A percentile compares a stretch with the other conserved stretches of the same genome.
phyloP scores from a whole-genome alignment of 2,113 vertebrate genomes.

The Baryphthengus martii region DNA sequence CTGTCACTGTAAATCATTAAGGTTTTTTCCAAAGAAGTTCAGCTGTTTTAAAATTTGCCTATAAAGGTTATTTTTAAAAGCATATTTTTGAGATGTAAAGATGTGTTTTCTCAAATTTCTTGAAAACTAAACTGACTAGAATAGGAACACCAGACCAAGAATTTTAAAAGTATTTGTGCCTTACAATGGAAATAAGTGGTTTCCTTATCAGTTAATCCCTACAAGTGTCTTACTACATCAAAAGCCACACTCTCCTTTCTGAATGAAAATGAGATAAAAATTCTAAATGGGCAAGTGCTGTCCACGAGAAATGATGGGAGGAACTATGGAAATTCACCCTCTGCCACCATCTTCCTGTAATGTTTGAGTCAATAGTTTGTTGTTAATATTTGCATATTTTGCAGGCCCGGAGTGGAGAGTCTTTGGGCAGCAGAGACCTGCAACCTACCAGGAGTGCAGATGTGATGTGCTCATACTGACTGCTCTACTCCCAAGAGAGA shows the following conservation, averaged over 20 bases:
- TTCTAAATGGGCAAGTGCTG: background rate
- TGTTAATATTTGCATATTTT: background rate
- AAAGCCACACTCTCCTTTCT: background rate
- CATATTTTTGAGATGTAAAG: background rate
- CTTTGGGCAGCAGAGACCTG: background rate
- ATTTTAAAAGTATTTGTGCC: background rate
- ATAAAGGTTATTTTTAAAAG: background rate
- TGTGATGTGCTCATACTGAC: fast-evolving
- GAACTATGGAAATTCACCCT: background rate
- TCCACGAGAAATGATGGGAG: background rate
- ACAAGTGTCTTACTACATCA: background rate
- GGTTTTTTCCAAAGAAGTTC: background rate
- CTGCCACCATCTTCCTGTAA: background rate
- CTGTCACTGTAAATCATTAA: background rate
- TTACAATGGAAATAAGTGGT: background rate
- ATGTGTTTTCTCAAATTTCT: background rate
- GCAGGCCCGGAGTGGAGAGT: background rate
- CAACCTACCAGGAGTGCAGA: background rate
- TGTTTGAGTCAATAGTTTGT: background rate
- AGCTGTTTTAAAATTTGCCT: background rate
- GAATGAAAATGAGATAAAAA: background rate
- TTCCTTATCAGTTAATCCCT: background rate
- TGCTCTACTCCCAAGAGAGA: background rate
- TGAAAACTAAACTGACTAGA: background rate
- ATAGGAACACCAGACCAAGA: background rate